Conservation (phyloP, 1,140 invertebrate genomes). For the Babylonia areolata region DNA sequence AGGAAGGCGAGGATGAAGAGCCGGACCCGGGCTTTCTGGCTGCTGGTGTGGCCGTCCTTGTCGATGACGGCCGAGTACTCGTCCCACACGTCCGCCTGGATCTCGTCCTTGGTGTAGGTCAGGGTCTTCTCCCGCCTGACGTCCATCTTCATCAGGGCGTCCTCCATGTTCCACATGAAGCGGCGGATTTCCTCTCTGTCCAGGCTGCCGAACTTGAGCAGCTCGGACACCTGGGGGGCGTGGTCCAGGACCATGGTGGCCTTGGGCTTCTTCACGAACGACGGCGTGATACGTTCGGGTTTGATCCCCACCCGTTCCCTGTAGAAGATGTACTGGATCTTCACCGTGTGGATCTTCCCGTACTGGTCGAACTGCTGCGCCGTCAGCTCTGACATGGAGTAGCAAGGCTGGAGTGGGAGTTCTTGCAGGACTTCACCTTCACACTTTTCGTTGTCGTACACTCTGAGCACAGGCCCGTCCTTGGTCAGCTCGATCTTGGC, state of each 20-base stretch:
- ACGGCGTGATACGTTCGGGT: conserved; percentile 88
- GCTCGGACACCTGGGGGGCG: conserved; percentile 94
- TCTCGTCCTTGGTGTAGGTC: conserved; percentile 98
- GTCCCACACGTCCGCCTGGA: conserved; percentile 97
- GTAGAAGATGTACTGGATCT: conserved; percentile 97
- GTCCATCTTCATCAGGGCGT: conserved; percentile 67
- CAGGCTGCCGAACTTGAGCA: conserved; percentile 96
- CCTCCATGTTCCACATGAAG: too few species aligned
- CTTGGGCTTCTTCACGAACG: conserved; percentile 73
- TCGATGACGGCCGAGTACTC: conserved; percentile 96
- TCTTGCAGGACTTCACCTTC: conserved; percentile 76
- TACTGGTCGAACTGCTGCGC: conserved; percentile 98
- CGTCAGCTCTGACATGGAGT: conserved; percentile 85
- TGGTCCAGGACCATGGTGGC: conserved; percentile 91
- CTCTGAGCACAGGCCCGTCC: conserved; percentile 62
- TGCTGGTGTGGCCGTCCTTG: conserved; percentile 83
- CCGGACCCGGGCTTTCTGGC: conserved; percentile 95
- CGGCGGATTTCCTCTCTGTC: conserved; percentile 90
- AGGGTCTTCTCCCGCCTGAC: conserved; percentile 79
- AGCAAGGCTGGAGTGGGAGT: conserved; percentile 93
- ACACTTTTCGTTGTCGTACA: conserved; percentile 62
- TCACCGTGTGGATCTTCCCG: conserved; percentile 99
- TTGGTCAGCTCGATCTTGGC: conserved; percentile 81
- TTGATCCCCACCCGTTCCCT: conserved; percentile 97
- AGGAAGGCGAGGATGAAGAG: conserved; percentile 96